phyloP scores from a whole-genome alignment of 2,888 invertebrate genomes.

The Cheilosia variabilis region DNA sequence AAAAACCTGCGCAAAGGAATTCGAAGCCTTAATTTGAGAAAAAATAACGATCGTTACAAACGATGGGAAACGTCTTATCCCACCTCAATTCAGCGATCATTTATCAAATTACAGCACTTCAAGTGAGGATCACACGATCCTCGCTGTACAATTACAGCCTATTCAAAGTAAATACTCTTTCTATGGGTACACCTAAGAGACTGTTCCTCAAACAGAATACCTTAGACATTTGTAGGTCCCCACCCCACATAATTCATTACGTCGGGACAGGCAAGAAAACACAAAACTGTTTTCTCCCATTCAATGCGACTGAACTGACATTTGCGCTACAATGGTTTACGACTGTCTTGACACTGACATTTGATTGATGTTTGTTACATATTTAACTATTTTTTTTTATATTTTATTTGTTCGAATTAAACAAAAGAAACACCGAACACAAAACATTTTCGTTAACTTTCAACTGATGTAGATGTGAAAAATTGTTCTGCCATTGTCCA shows the following conservation, averaged over 20 bases:
- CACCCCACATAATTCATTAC: conserved; percentile 30
- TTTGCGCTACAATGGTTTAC: conserved; percentile 59
- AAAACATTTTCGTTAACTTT: conserved; percentile 52
- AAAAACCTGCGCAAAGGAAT: neutral
- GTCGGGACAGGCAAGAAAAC: conserved; percentile 22
- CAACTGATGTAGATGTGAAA: conserved; percentile 34
- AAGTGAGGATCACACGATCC: conserved; percentile 45
- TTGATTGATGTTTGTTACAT: conserved; percentile 74
- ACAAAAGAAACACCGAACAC: conserved; percentile 39
- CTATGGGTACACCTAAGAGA: neutral
- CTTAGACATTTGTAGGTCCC: neutral
- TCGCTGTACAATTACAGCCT: conserved; percentile 49
- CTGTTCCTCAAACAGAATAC: conserved; percentile 13
- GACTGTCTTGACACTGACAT: conserved; percentile 63
- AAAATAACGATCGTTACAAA: conserved; percentile 5
- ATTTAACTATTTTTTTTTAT: conserved; percentile 43
- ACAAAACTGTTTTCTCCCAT: conserved; percentile 36
- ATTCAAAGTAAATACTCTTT: conserved; percentile 34
- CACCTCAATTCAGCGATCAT: conserved; percentile 43
- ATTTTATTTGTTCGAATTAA: conserved; percentile 4
- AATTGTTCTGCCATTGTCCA: conserved; percentile 12
- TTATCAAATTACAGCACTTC: conserved; percentile 52
- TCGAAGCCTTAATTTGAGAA: neutral
- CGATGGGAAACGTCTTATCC: conserved; percentile 2
- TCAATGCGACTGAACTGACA: conserved; percentile 58